Evolutionary conservation across 2,113 vertebrate species (phyloP), one percentile per base, ranked within the genome.

Genomic region (Phalacrocorax aristotelis): DNA sequence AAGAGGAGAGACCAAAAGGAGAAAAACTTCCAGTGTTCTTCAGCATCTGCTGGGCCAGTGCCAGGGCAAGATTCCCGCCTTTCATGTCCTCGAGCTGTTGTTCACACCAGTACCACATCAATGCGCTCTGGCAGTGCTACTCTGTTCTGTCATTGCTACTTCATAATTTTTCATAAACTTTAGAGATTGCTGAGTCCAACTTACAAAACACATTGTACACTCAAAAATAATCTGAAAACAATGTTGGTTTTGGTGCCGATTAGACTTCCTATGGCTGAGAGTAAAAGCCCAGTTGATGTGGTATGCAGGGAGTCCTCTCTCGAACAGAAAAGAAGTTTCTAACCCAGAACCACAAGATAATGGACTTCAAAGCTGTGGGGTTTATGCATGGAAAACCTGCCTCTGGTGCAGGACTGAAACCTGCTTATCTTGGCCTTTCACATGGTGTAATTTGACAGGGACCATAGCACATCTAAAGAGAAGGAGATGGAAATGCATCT

Each of bases 371-470:
- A 95, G 87, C 69, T 30, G 32, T 30, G 74, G 38, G 77, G 74
- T 82, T 96, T 84, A 78, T 68, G 93, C 91, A 89, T 58, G 69
- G 65, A 84, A 95, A 96, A 78, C 72, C 69, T 91, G 89, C 57
- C 93, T 82, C n/a, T 87, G 64, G 77, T 71, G 87, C 93, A 95
- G 93, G 83, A 75, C 89, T 89, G 89, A 91, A 94, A 89, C 57
- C 72, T 96, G 89, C 93, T 96, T 94, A 94, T 95, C 93, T 94
- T 93, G 89, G 83, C 89, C 91, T 94, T 95, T 94, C 94, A 97
- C 83, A 71, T 48, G 81, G 74, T 85, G 74, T 64, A 82, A 94
- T 94, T 89, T 95, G 83, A 96, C 87, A 92, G 60, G 83, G 83
- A 64, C 72, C 1, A 0, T 8, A 87, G 91, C 87, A 93, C 57